phyloP scores from a whole-genome alignment of 2,888 invertebrate species.

The Rotaria macrura region DNA sequence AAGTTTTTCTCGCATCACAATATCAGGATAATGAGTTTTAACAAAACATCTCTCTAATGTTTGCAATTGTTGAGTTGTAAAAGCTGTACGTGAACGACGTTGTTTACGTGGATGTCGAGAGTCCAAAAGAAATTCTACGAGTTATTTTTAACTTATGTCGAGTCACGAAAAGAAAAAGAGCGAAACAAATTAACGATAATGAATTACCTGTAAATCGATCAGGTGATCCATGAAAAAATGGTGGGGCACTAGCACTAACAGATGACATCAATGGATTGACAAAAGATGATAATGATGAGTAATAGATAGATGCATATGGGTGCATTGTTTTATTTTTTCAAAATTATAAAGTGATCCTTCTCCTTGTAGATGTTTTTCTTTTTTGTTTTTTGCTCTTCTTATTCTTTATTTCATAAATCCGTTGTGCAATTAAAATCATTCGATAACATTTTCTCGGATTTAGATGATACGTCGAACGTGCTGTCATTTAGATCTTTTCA shows the following conservation, averaged over 20 bases:
- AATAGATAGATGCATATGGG: not conserved
- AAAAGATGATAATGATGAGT: not conserved
- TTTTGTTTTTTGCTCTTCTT: not conserved
- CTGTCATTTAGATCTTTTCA: not conserved
- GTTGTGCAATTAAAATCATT: slow-evolving; percentile 7
- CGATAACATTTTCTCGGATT: not conserved
- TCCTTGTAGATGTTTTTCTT: not conserved
- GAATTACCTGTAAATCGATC: not conserved
- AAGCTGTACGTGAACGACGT: slow-evolving; percentile 51
- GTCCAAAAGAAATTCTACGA: slow-evolving; percentile 20
- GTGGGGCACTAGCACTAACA: not conserved
- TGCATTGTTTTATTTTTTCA: not conserved
- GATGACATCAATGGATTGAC: not conserved
- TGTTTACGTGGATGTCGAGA: slow-evolving; percentile 47
- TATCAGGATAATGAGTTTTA: slow-evolving; percentile 53
- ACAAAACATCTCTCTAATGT: slow-evolving; percentile 51
- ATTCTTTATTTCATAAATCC: not conserved
- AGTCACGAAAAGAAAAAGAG: no score
- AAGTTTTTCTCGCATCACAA: slow-evolving; percentile 51
- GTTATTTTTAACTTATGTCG: no score
- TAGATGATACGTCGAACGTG: not conserved
- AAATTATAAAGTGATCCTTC: not conserved
- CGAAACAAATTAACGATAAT: no score
- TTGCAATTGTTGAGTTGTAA: slow-evolving; percentile 51
- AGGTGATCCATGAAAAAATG: not conserved